Percentiles rank a stretch among this genome's conserved stretches.
Evolutionary conservation across 2,797 vertebrate genomes (phyloP).

Genomic region (Pangasius sanitwongsei): DNA sequence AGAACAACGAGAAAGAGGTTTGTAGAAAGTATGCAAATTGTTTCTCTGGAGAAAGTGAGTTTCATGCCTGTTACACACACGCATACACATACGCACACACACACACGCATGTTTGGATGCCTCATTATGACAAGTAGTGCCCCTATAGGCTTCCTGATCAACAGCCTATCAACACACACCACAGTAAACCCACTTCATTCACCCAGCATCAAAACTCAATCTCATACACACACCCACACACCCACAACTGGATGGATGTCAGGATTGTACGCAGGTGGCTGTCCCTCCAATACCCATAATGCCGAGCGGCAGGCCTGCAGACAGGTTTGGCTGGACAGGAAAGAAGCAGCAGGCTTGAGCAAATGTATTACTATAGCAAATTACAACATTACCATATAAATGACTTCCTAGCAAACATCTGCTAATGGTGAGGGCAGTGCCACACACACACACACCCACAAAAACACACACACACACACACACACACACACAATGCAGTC

Average conservation of each 20-base stretch:
- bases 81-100: constrained; percentile 4
- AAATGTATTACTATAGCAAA: constrained; percentile 80
- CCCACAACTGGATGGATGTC: constrained; percentile 34
- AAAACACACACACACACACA: constrained; percentile 51
- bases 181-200: constrained; percentile 52
- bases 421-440: constrained; percentile 70
- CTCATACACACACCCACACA: constrained; percentile 40
- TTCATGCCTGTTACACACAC: constrained; percentile 13
- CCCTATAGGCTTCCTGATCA: constrained; percentile 43
- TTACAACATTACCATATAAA: constrained; percentile 86
- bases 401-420: constrained; percentile 80
- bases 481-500: constrained; percentile 25
- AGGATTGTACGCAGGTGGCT: constrained; percentile 52
- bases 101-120: constrained; percentile 31
- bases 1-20: constrained; percentile 9
- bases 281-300: constrained; percentile 52
- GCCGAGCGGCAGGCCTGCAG: constrained; percentile 56
- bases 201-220: constrained; percentile 50
- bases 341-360: constrained; percentile 61
- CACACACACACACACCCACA: constrained; percentile 34
- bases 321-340: constrained; percentile 72
- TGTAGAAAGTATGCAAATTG: constrained; percentile 52
- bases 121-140: constrained; percentile 50
- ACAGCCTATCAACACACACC: constrained; percentile 47
- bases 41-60: constrained; percentile 42